Evolutionary conservation across 2,113 vertebrate species (phyloP).

Genomic region (Elachura formosa): DNA sequence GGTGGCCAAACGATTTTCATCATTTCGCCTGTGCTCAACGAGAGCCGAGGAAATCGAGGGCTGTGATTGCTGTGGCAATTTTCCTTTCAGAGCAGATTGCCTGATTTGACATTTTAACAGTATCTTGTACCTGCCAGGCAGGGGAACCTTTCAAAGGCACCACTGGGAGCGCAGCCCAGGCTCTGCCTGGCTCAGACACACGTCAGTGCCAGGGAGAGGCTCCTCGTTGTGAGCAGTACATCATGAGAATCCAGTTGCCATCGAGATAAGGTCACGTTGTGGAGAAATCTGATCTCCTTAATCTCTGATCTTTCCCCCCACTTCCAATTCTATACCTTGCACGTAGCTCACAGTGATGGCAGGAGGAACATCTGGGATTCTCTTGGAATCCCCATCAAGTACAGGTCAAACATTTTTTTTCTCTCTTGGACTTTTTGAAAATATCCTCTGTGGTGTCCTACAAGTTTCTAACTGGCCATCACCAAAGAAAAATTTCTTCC

Average conservation of each 20-base stretch:
- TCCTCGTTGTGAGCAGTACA: conserved; percentile 23
- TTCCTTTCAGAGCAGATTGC: conserved; percentile 61
- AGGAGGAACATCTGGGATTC: neutral
- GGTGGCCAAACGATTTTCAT: conserved; percentile 59
- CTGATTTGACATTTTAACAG: conserved; percentile 48
- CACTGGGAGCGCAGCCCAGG: neutral
- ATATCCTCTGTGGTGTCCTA: neutral
- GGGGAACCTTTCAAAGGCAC: neutral
- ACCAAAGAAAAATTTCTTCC: neutral
- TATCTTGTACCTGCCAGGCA: conserved; percentile 21
- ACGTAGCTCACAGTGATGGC: neutral
- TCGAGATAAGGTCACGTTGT: neutral
- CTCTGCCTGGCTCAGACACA: neutral
- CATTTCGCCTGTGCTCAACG: conserved; percentile 1
- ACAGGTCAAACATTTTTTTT: neutral
- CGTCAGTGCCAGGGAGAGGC: neutral
- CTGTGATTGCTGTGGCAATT: conserved; percentile 55
- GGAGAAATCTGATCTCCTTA: conserved; percentile 55
- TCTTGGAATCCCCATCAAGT: neutral
- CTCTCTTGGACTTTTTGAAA: neutral
- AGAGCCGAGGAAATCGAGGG: conserved; percentile 23
- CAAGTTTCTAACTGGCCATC: neutral
- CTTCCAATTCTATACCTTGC: neutral
- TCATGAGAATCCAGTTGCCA: conserved; percentile 30
- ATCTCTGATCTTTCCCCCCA: conserved; percentile 48